Percentiles rank a stretch among this genome's conserved stretches.
Conservation (phyloP, 2,888 invertebrate genomes). For the Pyrochroa serraticornis region DNA sequence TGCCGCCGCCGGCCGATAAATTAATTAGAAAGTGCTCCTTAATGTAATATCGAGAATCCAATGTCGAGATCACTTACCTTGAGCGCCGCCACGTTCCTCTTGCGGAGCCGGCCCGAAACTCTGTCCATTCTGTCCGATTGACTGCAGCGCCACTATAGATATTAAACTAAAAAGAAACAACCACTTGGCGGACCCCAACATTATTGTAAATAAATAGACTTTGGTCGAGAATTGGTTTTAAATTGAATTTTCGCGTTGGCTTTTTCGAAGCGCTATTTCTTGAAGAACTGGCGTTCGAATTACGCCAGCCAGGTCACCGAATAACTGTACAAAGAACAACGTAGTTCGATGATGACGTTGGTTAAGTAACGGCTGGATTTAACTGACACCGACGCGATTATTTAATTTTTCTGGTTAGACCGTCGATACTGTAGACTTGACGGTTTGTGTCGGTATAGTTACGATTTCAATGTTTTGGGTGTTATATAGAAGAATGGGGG, state of each 20-base stretch:
- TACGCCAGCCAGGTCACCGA: conserved; percentile 40
- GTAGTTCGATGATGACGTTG: background rate
- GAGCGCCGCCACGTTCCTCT: conserved; percentile 42
- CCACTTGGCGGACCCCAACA: conserved; percentile 61
- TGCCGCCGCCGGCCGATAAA: background rate
- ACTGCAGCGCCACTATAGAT: conserved; percentile 63
- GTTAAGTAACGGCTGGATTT: background rate
- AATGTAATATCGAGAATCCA: background rate
- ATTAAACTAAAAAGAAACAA: conserved; percentile 62
- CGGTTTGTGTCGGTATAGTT: conserved; percentile 5
- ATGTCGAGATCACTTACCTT: conserved; percentile 49
- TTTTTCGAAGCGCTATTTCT: conserved; percentile 14
- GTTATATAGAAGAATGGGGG: conserved; percentile 24
- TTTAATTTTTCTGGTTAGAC: background rate
- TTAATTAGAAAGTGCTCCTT: background rate
- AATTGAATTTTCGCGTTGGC: conserved; percentile 29
- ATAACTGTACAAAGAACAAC: conserved; percentile 42
- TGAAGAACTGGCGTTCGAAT: conserved; percentile 8
- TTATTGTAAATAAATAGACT: conserved; percentile 20
- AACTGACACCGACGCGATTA: background rate
- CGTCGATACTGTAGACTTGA: background rate
- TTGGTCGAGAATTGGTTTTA: conserved; percentile 22
- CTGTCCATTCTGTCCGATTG: conserved; percentile 57
- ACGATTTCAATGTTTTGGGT: conserved; percentile 1
- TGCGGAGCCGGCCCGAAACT: conserved; percentile 36